Evolutionary conservation across 2,113 vertebrate genomes (phyloP).

Genomic region (Onychostoma macrolepis): DNA sequence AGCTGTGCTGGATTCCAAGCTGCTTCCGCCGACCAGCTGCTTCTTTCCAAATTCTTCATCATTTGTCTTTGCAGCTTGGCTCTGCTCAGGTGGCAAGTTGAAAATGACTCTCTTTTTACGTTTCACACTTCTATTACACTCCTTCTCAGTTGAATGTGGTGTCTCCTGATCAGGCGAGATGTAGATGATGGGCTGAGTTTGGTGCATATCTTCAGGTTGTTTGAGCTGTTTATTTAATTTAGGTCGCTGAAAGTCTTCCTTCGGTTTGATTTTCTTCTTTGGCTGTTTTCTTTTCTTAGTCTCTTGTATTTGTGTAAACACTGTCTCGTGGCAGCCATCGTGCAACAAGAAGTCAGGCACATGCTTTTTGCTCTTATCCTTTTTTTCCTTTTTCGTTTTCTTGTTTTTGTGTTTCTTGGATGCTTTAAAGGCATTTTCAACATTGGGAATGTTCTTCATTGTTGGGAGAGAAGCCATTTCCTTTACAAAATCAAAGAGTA

Average conservation of each 20-base stretch:
- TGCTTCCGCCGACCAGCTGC: not conserved
- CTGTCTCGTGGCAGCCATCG: not conserved
- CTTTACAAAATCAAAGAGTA: constrained; percentile 45
- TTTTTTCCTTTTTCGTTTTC: constrained; percentile 53
- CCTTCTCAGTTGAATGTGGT: not conserved
- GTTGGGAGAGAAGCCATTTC: constrained; percentile 59
- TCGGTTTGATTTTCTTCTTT: constrained; percentile 2
- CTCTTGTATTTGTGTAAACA: constrained; percentile 8
- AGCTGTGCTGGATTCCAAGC: constrained; percentile 48
- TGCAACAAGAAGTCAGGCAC: constrained; percentile 3
- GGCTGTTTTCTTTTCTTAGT: constrained; percentile 60
- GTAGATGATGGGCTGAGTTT: not conserved
- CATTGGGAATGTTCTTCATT: not conserved
- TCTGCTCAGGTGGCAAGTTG: constrained; percentile 43
- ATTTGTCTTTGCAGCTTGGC: constrained; percentile 47
- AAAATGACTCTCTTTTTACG: constrained; percentile 71
- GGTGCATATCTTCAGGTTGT: not conserved
- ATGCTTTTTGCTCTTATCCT: constrained; percentile 35
- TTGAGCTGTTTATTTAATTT: not conserved
- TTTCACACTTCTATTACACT: not conserved
- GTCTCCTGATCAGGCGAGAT: not conserved
- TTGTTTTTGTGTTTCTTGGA: constrained; percentile 55
- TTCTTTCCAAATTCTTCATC: not conserved
- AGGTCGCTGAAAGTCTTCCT: not conserved
- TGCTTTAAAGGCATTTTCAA: not conserved